Conservation (phyloP, 2,888 invertebrate genomes). For the Leptarthrus brevirostris region DNA sequence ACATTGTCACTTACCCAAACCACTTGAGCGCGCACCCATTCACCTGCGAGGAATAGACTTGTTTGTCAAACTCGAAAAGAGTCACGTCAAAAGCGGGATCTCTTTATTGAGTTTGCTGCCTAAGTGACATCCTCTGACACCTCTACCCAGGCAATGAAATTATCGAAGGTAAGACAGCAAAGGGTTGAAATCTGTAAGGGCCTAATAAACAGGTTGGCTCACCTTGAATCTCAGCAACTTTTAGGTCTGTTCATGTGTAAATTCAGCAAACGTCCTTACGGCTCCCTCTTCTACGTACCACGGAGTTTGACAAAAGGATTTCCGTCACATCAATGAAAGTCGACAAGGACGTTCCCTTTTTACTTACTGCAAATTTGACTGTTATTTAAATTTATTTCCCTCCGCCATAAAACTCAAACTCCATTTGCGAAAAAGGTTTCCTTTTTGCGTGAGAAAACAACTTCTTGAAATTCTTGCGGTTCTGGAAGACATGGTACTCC, state of each 20-base stretch:
- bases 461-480: background rate
- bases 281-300: too few species aligned
- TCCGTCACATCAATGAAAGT: slow-evolving; percentile 24
- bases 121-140: slow-evolving; percentile 9
- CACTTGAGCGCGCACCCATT: background rate
- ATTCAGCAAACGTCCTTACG: background rate
- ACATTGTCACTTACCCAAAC: slow-evolving; percentile 11
- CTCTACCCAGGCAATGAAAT: background rate
- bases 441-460: background rate
- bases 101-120: background rate
- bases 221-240: slow-evolving; percentile 6
- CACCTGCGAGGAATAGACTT: background rate
- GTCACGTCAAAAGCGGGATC: background rate
- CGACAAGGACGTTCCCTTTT: too few species aligned
- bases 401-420: background rate
- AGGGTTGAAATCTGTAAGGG: slow-evolving; percentile 19
- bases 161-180: too few species aligned
- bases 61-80: background rate
- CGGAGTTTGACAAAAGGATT: slow-evolving; percentile 6
- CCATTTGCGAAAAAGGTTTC: background rate
- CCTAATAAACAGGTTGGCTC: slow-evolving; percentile 5
- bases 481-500: background rate
- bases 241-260: slow-evolving; percentile 27
- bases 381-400: slow-evolving; percentile 18
- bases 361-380: slow-evolving; percentile 17